These are phyloP conservation scores for Malthinus flaveolus DNA, from an alignment of 2,888 invertebrate genomes.

Conservation along the genomic window DNA sequence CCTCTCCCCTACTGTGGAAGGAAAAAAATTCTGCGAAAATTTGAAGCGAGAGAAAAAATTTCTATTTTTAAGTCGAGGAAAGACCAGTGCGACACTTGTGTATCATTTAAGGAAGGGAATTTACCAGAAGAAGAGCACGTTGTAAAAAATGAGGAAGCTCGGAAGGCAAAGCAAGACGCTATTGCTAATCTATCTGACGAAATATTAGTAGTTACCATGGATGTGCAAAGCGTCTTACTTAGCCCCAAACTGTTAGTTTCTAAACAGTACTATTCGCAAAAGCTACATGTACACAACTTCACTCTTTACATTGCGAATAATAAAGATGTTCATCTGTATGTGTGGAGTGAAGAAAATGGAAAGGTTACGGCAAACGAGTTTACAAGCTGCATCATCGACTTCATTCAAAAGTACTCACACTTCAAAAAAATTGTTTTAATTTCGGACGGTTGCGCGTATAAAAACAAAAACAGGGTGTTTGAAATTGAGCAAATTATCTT, in stretches of 20 bases:
- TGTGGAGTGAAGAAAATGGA: slow-evolving; percentile 28
- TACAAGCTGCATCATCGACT: slow-evolving; percentile 14
- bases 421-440: too few species aligned
- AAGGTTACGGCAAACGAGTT: slow-evolving; percentile 31
- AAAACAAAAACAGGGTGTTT: too few species aligned
- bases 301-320: slow-evolving; percentile 10
- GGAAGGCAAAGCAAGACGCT: neutral
- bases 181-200: neutral
- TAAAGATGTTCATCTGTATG: slow-evolving; percentile 64
- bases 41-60: slow-evolving; percentile 28
- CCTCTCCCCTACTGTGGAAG: too few species aligned
- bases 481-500: too few species aligned
- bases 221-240: slow-evolving; percentile 10
- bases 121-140: neutral
- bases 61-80: slow-evolving; percentile 34
- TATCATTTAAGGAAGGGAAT: slow-evolving; percentile 27
- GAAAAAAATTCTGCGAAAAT: slow-evolving; percentile 21
- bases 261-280: slow-evolving; percentile 41
- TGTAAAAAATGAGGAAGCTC: neutral
- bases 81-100: slow-evolving; percentile 30
- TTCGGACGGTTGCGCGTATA: too few species aligned
- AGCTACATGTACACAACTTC: slow-evolving; percentile 39
- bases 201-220: slow-evolving; percentile 29
- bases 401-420: neutral
- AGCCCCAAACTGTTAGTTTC: slow-evolving; percentile 34